These are phyloP conservation scores for Chelonoidis abingdonii DNA, from an alignment of 2,113 vertebrate genomes.

Conservation along the genomic window DNA sequence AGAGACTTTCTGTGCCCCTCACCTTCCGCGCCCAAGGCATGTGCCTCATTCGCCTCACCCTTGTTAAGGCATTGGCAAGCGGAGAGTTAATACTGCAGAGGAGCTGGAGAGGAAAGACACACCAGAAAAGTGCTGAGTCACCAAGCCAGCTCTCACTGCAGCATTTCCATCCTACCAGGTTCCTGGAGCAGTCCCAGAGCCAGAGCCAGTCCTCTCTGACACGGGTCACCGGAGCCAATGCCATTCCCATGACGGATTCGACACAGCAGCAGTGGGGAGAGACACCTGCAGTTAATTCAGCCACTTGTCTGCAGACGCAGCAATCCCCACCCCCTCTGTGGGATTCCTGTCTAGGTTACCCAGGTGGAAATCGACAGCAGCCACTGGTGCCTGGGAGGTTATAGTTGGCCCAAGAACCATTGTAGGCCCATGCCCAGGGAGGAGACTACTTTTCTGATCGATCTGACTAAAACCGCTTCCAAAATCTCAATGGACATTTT, in stretches of 20 bases:
- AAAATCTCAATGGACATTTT: not conserved
- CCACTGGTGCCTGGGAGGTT: not conserved
- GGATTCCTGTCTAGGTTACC: not conserved
- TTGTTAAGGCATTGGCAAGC: not conserved
- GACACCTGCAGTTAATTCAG: not conserved
- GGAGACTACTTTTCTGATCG: not conserved
- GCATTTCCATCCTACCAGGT: not conserved
- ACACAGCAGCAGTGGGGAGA: not conserved
- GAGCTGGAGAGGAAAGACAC: not conserved
- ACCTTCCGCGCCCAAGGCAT: too few species aligned
- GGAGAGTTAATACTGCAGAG: not conserved
- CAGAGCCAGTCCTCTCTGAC: not conserved
- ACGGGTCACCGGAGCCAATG: not conserved
- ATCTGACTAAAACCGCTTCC: not conserved
- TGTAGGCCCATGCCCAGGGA: too few species aligned
- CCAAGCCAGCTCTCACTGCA: not conserved
- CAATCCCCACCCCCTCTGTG: not conserved
- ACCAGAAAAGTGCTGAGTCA: slow-evolving; percentile 15
- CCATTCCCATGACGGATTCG: not conserved
- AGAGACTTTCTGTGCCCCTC: too few species aligned
- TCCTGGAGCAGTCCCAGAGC: not conserved
- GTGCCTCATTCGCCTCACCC: too few species aligned
- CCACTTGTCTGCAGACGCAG: not conserved
- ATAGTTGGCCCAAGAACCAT: not conserved
- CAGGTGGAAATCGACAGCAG: not conserved